phyloP scores from a whole-genome alignment of 37 sponge, comb jelly and placozoan genomes.

The Haliclona indistincta region DNA sequence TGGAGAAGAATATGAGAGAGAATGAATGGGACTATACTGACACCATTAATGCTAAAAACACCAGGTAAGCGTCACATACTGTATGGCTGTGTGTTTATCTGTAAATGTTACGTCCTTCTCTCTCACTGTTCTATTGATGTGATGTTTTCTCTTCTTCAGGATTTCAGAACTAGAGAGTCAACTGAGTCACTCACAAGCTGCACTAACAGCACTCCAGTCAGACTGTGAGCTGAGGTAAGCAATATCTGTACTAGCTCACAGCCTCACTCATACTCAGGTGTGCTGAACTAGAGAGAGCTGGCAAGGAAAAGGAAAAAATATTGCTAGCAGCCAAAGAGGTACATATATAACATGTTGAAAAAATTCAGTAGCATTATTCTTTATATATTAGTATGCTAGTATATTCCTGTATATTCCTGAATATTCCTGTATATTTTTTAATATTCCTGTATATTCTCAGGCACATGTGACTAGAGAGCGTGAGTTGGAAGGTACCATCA shows the following conservation, averaged over 20 bases:
- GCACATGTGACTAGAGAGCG: constrained; percentile 5
- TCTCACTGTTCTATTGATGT: neutral
- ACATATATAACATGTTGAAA: neutral
- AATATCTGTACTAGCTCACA: neutral
- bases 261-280: neutral
- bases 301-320: constrained; percentile 20
- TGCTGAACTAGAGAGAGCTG: constrained; percentile 1
- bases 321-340: constrained; percentile 35
- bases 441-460: neutral
- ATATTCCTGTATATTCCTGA: neutral
- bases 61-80: neutral
- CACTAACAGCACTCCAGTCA: neutral
- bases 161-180: constrained; percentile 11
- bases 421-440: neutral
- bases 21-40: constrained; percentile 1
- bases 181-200: constrained; percentile 2
- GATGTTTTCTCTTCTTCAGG: neutral
- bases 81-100: neutral
- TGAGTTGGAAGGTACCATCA: constrained; percentile 4
- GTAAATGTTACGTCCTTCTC: too few species aligned
- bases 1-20: neutral
- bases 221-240: constrained; percentile 3
- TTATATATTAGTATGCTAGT: neutral
- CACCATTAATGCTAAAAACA: neutral
- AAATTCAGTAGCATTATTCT: neutral